Percentiles rank a stretch among this genome's conserved stretches.
phyloP scores from a whole-genome alignment of 2,797 vertebrate genomes.

The Coendou prehensilis region DNA sequence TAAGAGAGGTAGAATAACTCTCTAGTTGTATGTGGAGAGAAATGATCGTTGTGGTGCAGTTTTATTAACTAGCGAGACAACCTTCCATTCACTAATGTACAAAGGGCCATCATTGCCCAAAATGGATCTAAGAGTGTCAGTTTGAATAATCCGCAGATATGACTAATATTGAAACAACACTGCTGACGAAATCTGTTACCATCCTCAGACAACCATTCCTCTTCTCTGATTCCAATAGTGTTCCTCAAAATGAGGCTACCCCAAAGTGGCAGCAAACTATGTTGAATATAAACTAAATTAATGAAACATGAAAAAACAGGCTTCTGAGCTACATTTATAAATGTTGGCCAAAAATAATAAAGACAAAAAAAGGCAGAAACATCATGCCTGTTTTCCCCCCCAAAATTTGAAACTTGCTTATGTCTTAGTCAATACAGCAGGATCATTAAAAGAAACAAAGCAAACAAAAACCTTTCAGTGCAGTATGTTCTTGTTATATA shows the following conservation, averaged over 20 bases:
- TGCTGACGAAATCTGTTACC: background rate
- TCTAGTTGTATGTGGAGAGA: background rate
- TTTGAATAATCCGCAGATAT: background rate
- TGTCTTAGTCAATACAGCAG: background rate
- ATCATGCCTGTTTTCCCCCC: background rate
- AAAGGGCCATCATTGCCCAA: background rate
- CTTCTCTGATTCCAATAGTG: background rate
- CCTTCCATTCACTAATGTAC: background rate
- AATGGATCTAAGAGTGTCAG: background rate
- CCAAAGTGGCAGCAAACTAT: background rate
- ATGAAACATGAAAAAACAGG: background rate
- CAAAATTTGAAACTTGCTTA: constrained; percentile 19
- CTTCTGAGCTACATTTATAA: background rate
- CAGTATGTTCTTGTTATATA: constrained; percentile 78
- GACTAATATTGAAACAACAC: constrained; percentile 33
- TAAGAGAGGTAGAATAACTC: constrained; percentile 20
- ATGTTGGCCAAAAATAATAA: constrained; percentile 44
- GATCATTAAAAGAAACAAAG: constrained; percentile 57
- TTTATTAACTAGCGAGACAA: constrained; percentile 32
- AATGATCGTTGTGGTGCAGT: background rate
- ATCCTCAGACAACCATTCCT: background rate
- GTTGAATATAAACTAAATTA: background rate
- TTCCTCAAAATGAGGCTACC: background rate
- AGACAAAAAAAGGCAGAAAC: background rate
- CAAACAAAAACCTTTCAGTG: background rate